A percentile compares a stretch with the other conserved stretches of the same genome.
These are phyloP conservation scores for Irena cyanogastra DNA, from an alignment of 2,113 vertebrate species.

Conservation along the genomic window DNA sequence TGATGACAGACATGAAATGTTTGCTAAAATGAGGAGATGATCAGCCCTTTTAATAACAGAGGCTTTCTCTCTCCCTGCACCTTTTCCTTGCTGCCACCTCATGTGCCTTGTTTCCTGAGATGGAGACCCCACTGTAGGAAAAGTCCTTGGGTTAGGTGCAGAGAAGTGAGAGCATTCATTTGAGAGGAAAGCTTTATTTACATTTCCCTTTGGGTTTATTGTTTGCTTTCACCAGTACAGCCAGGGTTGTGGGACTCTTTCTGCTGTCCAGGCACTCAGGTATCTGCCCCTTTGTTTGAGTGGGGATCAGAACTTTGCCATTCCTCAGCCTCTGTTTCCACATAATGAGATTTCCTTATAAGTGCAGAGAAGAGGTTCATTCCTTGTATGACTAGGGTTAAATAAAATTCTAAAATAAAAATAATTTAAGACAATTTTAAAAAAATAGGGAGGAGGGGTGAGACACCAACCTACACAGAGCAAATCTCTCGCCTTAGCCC, in stretches of 20 bases:
- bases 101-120: neutral
- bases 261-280: neutral
- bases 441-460: accelerated
- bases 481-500: neutral
- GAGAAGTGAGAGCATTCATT: neutral
- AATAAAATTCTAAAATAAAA: neutral
- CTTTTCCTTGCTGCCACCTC: neutral
- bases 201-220: neutral
- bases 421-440: neutral
- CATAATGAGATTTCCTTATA: neutral
- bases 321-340: neutral
- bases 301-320: neutral
- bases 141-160: neutral
- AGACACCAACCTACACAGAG: neutral
- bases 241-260: neutral
- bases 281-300: neutral
- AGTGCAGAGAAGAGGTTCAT: neutral
- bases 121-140: neutral
- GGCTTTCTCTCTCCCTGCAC: neutral
- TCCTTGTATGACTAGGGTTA: neutral
- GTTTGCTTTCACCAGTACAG: neutral
- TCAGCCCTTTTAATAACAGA: neutral
- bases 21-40: neutral
- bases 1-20: neutral
- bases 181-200: neutral